Conservation (phyloP, 2,797 vertebrate genomes). For the Hybognathus amarus region DNA sequence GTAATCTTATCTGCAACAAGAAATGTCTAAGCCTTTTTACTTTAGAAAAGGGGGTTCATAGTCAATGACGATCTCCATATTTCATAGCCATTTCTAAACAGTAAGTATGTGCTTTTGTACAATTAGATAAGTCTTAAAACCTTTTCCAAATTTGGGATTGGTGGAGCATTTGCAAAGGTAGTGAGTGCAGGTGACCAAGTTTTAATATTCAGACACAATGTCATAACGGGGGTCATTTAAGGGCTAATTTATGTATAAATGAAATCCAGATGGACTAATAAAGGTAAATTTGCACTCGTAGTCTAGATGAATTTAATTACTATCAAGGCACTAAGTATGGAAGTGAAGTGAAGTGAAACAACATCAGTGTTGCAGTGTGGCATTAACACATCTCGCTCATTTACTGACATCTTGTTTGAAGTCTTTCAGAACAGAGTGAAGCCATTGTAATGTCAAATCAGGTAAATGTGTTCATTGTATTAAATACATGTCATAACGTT, state of each 20-base stretch:
- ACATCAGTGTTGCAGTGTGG: neutral
- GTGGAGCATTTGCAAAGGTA: neutral
- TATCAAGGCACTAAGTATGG: neutral
- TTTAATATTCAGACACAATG: neutral
- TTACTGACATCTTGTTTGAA: neutral
- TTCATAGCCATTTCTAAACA: neutral
- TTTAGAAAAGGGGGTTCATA: constrained; percentile 25
- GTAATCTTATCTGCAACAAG: constrained; percentile 55
- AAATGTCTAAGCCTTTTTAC: constrained; percentile 11
- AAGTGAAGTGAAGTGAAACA: neutral
- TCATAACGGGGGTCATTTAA: neutral
- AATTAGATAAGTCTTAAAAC: neutral
- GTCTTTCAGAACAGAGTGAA: neutral
- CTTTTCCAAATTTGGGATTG: neutral
- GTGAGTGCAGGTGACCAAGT: neutral
- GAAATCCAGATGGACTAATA: neutral
- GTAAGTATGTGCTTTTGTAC: neutral
- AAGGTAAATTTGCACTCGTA: neutral
- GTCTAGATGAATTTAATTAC: neutral
- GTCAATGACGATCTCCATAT: constrained; percentile 44
- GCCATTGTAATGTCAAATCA: neutral
- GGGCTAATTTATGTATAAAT: neutral
- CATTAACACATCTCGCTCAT: neutral
- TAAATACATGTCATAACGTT: neutral
- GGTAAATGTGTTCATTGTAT: neutral